Evolutionary conservation across 1,140 invertebrate genomes (phyloP).

Genomic region (Tyrophagus putrescentiae): DNA sequence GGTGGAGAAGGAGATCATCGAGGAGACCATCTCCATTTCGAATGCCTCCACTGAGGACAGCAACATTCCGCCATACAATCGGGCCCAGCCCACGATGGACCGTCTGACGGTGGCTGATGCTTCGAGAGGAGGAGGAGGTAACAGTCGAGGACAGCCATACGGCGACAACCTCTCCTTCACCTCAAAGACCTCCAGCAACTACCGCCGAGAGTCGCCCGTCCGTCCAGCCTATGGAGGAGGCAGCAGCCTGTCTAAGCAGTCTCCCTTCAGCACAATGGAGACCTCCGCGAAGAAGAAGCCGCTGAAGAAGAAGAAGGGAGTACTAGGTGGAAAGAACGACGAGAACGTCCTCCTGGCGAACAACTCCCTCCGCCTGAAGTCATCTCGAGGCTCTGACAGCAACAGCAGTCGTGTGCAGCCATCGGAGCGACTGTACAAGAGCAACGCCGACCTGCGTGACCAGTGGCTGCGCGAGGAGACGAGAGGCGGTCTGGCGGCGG

Average conservation of each 20-base stretch:
- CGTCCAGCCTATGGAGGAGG: not conserved
- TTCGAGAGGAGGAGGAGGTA: not conserved
- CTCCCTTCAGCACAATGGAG: not conserved
- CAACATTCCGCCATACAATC: not conserved
- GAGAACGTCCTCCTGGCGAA: not conserved
- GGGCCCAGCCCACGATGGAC: not conserved
- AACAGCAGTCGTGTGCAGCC: too few species aligned
- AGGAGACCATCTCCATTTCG: conserved; percentile 22
- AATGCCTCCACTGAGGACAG: conserved; percentile 18
- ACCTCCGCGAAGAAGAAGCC: not conserved
- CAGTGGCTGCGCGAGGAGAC: conserved; percentile 10
- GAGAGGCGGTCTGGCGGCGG: conserved; percentile 21
- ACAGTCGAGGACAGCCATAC: not conserved
- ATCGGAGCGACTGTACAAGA: not conserved
- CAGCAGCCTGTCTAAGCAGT: not conserved
- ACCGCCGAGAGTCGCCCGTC: not conserved
- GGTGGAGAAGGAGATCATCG: conserved; percentile 15
- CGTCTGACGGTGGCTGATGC: not conserved
- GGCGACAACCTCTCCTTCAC: not conserved
- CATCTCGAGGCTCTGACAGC: not conserved
- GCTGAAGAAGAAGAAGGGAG: conserved; percentile 4
- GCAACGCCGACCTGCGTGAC: conserved; percentile 1
- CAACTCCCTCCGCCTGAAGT: conserved; percentile 8
- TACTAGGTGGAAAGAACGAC: not conserved
- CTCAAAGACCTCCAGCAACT: not conserved